Evolutionary conservation across 2,888 invertebrate genomes (phyloP).

Genomic region (Limnephilus auricula): DNA sequence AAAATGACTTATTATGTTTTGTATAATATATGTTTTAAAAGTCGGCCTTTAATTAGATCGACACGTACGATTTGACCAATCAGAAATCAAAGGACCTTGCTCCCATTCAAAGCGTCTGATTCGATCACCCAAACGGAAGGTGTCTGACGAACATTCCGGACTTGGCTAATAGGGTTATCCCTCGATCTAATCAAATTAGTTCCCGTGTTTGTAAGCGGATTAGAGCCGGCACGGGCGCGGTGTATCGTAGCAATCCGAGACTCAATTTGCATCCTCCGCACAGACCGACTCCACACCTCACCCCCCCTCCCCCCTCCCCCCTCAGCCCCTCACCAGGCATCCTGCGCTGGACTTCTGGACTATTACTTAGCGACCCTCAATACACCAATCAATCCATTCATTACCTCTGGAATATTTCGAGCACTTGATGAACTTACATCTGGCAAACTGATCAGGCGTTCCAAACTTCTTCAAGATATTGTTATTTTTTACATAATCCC

Average conservation of each 20-base stretch:
- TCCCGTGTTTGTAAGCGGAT: not conserved
- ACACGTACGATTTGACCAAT: constrained; percentile 2
- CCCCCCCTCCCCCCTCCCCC: too few species aligned
- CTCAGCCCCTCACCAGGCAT: too few species aligned
- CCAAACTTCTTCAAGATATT: too few species aligned
- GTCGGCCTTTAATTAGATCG: not conserved
- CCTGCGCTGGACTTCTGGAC: too few species aligned
- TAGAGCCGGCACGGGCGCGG: not conserved
- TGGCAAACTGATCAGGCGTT: not conserved
- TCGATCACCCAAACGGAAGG: too few species aligned
- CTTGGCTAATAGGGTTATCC: constrained; percentile 2
- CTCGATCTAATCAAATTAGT: not conserved
- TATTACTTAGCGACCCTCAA: not conserved
- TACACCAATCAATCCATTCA: not conserved
- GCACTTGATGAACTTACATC: not conserved
- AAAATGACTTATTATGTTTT: not conserved
- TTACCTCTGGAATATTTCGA: not conserved
- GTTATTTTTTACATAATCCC: too few species aligned
- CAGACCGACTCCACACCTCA: too few species aligned
- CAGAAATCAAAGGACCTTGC: not conserved
- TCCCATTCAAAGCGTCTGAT: not conserved
- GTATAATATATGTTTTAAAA: not conserved
- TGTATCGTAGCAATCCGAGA: not conserved
- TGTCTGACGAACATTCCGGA: not conserved
- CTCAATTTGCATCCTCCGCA: not conserved